Percentiles rank a stretch among this genome's conserved stretches.
These are phyloP conservation scores for Chydorus sphaericus DNA, from an alignment of 2,888 invertebrate genomes.

Conservation along the genomic window DNA sequence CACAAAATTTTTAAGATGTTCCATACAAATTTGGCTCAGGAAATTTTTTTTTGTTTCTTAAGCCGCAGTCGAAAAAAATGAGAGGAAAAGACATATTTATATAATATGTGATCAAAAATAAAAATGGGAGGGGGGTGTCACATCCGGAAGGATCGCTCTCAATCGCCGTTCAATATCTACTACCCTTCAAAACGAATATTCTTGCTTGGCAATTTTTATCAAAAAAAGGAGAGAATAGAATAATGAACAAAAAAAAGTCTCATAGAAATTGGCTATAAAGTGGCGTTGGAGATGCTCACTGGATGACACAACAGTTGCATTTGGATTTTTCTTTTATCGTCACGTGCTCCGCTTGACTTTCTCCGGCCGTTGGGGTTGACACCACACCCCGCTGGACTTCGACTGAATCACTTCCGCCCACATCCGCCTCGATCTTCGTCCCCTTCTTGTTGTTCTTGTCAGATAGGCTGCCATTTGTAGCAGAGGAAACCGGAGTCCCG, in stretches of 20 bases:
- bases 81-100: background rate
- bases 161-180: no score
- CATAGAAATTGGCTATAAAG: background rate
- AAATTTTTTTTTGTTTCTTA: no score
- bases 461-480: slow-evolving; percentile 8
- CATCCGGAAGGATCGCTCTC: background rate
- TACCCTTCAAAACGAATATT: background rate
- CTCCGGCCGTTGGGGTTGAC: slow-evolving; percentile 48
- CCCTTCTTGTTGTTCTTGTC: no score
- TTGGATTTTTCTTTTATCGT: slow-evolving; percentile 89
- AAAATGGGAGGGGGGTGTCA: background rate
- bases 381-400: slow-evolving; percentile 54
- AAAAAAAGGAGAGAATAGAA: background rate
- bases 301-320: slow-evolving; percentile 81
- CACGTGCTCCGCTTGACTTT: slow-evolving; percentile 72
- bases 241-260: slow-evolving; percentile 1
- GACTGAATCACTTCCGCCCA: slow-evolving; percentile 34
- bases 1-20: no score
- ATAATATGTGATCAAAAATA: background rate
- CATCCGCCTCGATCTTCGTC: background rate
- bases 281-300: slow-evolving; percentile 6
- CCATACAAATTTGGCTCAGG: no score
- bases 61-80: background rate
- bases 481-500: slow-evolving; percentile 14
- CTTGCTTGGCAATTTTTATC: background rate